phyloP scores from a whole-genome alignment of 2,888 invertebrate genomes.

The Hyles lineata region DNA sequence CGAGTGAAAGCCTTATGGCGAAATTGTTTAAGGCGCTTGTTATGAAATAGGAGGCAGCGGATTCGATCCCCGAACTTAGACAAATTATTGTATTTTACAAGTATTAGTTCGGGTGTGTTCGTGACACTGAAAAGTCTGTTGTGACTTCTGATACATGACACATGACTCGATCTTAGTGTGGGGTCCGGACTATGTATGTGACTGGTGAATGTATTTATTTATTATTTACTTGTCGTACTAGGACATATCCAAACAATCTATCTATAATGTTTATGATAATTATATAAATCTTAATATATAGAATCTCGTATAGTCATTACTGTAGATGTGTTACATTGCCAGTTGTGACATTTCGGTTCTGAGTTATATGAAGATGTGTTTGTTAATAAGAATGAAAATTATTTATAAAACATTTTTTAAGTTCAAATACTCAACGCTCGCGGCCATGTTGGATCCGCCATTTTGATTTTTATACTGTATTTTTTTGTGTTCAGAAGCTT shows the following conservation, averaged over 20 bases:
- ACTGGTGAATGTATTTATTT: too few relatives aligned
- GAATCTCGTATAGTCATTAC: slow-evolving; percentile 18
- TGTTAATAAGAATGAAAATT: background rate
- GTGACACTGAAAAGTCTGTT: too few relatives aligned
- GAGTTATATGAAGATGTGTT: background rate
- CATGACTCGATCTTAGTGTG: too few relatives aligned
- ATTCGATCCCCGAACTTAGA: too few relatives aligned
- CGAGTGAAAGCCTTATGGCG: too few relatives aligned
- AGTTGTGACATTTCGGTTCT: slow-evolving; percentile 17
- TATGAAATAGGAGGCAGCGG: too few relatives aligned
- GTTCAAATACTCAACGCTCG: background rate
- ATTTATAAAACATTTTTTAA: background rate
- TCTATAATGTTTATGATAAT: background rate
- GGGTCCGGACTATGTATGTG: too few relatives aligned
- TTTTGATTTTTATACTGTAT: background rate
- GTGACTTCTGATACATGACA: too few relatives aligned
- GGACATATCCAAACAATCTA: background rate
- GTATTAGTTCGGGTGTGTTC: too few relatives aligned
- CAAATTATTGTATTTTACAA: too few relatives aligned
- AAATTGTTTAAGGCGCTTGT: too few relatives aligned
- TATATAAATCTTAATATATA: slow-evolving; percentile 5
- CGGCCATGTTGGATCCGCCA: background rate
- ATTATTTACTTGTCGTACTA: background rate
- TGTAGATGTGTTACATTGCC: slow-evolving; percentile 15
- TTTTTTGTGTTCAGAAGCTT: background rate